Evolutionary conservation across 2,113 vertebrate species (phyloP).

Genomic region (Pterocles burchelli): DNA sequence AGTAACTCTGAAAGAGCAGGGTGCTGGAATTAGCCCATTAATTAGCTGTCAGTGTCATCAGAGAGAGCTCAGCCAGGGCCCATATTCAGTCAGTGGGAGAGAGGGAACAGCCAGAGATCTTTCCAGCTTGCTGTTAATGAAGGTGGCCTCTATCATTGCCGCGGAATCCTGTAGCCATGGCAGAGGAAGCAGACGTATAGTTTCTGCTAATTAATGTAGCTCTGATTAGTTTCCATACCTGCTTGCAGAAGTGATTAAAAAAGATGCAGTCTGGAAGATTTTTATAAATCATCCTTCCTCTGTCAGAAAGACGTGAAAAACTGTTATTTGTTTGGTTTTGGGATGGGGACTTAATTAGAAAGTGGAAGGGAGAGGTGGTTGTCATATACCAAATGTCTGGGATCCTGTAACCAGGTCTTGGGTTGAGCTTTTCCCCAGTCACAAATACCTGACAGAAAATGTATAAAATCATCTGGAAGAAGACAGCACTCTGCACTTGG

Average conservation of each 20-base stretch:
- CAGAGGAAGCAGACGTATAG: background rate
- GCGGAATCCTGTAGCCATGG: accelerated
- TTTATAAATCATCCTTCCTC: background rate
- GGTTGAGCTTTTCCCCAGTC: background rate
- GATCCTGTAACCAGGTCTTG: background rate
- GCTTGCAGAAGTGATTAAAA: background rate
- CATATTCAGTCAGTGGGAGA: background rate
- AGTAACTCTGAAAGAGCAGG: background rate
- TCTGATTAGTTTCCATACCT: background rate
- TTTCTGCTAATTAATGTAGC: background rate
- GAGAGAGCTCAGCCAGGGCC: background rate
- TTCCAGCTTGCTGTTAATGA: background rate
- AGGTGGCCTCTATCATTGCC: background rate
- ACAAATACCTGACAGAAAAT: background rate
- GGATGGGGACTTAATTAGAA: background rate
- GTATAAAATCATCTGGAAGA: background rate
- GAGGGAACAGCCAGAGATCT: background rate
- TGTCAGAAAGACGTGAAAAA: background rate
- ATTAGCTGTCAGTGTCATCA: background rate
- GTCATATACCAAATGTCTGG: background rate
- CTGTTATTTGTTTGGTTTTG: background rate
- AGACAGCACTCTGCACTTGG: background rate
- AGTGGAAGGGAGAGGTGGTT: background rate
- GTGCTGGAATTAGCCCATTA: background rate
- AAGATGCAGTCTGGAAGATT: background rate